Evolutionary conservation across 2,113 vertebrate genomes (phyloP).

Genomic region (Actenoides hombroni): DNA sequence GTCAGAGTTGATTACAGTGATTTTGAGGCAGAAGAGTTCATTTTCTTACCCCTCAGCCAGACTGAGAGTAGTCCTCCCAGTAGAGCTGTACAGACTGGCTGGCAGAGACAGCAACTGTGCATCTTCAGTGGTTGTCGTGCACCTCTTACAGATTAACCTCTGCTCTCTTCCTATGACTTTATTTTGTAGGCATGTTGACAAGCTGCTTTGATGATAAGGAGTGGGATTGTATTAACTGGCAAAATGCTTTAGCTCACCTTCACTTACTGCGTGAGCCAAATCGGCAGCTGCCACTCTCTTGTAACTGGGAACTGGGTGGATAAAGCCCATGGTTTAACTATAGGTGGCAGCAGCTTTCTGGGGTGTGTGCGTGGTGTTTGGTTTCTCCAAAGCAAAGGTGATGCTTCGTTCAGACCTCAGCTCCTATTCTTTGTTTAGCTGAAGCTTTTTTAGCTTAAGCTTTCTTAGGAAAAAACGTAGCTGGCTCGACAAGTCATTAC

Average conservation of each 20-base stretch:
- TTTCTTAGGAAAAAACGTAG: neutral
- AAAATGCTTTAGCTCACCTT: conserved; percentile 10
- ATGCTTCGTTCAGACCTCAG: neutral
- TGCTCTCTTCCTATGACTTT: neutral
- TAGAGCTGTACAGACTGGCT: neutral
- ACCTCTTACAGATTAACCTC: neutral
- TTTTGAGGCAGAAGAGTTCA: neutral
- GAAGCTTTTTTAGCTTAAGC: neutral
- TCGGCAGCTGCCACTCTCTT: neutral
- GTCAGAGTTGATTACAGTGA: neutral
- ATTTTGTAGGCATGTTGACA: neutral
- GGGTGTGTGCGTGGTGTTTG: neutral
- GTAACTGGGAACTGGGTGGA: neutral
- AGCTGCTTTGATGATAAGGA: neutral
- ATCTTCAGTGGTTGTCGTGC: neutral
- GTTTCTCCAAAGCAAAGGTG: neutral
- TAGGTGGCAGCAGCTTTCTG: conserved; percentile 54
- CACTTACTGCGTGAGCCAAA: neutral
- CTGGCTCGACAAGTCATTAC: neutral
- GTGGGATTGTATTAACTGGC: neutral
- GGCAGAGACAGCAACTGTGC: neutral
- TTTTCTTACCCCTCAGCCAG: neutral
- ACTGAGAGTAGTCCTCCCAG: neutral
- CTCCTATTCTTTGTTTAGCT: neutral
- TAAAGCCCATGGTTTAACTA: neutral